Evolutionary conservation across 2,113 vertebrate genomes (phyloP), one percentile per base, ranked within the genome.

Genomic region (Coturnix japonica): DNA sequence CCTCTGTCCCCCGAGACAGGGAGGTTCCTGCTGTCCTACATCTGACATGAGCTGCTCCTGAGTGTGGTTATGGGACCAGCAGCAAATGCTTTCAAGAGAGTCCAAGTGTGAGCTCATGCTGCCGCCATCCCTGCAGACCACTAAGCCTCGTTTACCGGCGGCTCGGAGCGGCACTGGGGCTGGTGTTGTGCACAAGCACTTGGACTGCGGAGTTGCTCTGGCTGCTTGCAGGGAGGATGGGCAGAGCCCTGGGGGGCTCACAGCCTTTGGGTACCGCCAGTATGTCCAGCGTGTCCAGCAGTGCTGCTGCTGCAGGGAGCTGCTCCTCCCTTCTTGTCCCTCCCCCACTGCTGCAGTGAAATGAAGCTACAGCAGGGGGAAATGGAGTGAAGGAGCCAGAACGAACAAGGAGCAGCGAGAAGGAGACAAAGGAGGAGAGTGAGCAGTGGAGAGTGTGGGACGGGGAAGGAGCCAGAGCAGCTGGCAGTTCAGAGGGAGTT

Each of bases 21-120:
- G 96, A 85, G 90, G 91, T 67, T 95, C 72, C 77, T 91, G 86
- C 88, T 5, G 0, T 63, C 81, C 93, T 64, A 23, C 15, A 6
- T 82, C 82, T 73, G 80, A 43, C 91, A 87, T 10, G 56, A 94
- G 73, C 11, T 0, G 81, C 87, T 94, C 81, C 90, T 84, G 89
- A 95, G 83, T 16, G 94, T 25, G 86, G 88, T 87, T 94, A 17
- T 89, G 90, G 80, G 91, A 91, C 85, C 89, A 91, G 71, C 79
- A 92, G 92, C 75, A 72, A 81, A 80, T 1, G 81, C 95, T 97
- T 95, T 95, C 92, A 91, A 95, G 95, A 77, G 75, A 70, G 74
- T 81, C 95, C 94, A 96, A 97, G 95, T 57, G 84, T 95, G 95
- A 96, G 96, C 95, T 96, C 95, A 96, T 95, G 91, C 95, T 61